Percentiles rank a stretch among this genome's conserved stretches.
Evolutionary conservation across 2,888 invertebrate species (phyloP).

Genomic region (Meganola albula): DNA sequence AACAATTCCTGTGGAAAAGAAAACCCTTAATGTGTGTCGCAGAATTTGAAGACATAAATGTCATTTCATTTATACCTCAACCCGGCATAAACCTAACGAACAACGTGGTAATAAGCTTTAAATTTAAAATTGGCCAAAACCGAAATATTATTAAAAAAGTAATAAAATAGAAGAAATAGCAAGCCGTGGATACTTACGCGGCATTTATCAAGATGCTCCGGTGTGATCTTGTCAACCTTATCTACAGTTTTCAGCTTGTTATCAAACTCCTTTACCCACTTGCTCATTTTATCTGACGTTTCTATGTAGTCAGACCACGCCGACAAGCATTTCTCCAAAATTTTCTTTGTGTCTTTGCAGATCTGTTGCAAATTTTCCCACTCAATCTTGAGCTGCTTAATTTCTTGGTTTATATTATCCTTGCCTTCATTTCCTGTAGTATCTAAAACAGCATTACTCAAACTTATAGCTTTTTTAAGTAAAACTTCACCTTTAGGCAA

Average conservation of each 20-base stretch:
- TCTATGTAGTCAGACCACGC: conserved; percentile 90
- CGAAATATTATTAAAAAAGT: neutral
- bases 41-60: too few relatives aligned
- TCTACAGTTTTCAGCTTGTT: conserved; percentile 80
- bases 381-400: conserved; percentile 86
- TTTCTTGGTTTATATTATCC: conserved; percentile 88
- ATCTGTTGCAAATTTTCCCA: conserved; percentile 89
- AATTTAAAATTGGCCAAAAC: too few relatives aligned
- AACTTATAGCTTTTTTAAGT: conserved; percentile 83
- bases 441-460: conserved; percentile 85
- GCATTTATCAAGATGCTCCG: conserved; percentile 86
- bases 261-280: conserved; percentile 85
- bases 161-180: neutral
- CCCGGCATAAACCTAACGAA: too few relatives aligned
- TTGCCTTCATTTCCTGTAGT: conserved; percentile 90
- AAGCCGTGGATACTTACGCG: conserved; percentile 73
- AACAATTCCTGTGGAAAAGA: conserved; percentile 79
- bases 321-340: conserved; percentile 84
- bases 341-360: conserved; percentile 85
- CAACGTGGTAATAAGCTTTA: too few relatives aligned
- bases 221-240: conserved; percentile 85
- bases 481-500: conserved; percentile 84
- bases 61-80: too few relatives aligned
- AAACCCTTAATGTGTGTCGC: too few relatives aligned
- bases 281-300: conserved; percentile 83